Percentiles rank a stretch among this genome's conserved stretches.
phyloP scores from a whole-genome alignment of 2,888 invertebrate genomes.

The Phaonia tiefii region DNA sequence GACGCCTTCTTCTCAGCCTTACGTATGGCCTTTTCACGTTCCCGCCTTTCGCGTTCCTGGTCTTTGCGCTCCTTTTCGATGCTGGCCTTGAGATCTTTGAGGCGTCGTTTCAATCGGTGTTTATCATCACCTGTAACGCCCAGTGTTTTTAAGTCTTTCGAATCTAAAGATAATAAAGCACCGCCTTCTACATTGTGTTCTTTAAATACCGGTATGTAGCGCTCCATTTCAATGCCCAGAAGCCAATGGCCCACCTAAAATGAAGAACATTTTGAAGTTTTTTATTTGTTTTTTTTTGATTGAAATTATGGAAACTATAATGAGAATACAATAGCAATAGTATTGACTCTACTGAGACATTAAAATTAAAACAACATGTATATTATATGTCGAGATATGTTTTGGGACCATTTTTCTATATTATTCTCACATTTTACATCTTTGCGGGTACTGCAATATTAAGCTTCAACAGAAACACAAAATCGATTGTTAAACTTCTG shows the following conservation, averaged over 20 bases:
- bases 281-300: too few species aligned
- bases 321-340: too few species aligned
- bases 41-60: slow-evolving; percentile 91
- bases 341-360: too few species aligned
- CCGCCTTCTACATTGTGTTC: slow-evolving; percentile 93
- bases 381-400: too few species aligned
- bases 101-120: slow-evolving; percentile 90
- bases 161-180: slow-evolving; percentile 92
- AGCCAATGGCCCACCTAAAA: slow-evolving; percentile 95
- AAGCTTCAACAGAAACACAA: too few species aligned
- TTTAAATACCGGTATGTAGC: slow-evolving; percentile 92
- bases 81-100: slow-evolving; percentile 90
- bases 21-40: slow-evolving; percentile 90
- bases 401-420: too few species aligned
- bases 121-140: slow-evolving; percentile 91
- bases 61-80: slow-evolving; percentile 87
- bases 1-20: slow-evolving; percentile 92
- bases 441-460: too few species aligned
- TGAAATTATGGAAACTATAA: too few species aligned
- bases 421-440: too few species aligned
- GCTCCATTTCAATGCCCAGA: slow-evolving; percentile 89
- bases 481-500: too few species aligned
- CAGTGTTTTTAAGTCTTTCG: slow-evolving; percentile 93
- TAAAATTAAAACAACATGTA: too few species aligned
- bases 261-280: too few species aligned